Conservation (phyloP, 2,888 invertebrate genomes). For the Timandra comae region DNA sequence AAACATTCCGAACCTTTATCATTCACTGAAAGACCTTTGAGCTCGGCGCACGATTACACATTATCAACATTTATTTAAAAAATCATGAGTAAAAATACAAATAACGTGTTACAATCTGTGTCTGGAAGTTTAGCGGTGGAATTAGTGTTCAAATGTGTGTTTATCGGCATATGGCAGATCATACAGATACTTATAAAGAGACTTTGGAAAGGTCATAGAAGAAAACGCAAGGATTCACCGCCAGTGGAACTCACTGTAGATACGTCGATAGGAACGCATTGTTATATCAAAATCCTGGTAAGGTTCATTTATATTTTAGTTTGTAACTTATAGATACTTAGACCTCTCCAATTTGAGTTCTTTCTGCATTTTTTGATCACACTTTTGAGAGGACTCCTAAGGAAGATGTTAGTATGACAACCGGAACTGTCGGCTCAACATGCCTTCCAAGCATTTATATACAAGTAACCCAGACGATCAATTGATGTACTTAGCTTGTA, state of each 20-base stretch:
- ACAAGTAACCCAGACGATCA: no score
- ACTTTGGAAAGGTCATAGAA: slow-evolving; percentile 60
- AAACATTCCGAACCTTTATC: slow-evolving; percentile 34
- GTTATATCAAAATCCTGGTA: slow-evolving; percentile 67
- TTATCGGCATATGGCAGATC: slow-evolving; percentile 59
- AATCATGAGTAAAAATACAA: no score
- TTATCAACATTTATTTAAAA: slow-evolving; percentile 9
- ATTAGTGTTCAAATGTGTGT: slow-evolving; percentile 47
- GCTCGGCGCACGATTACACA: slow-evolving; percentile 25
- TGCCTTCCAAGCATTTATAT: no score
- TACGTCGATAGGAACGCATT: slow-evolving; percentile 62
- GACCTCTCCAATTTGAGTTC: background rate
- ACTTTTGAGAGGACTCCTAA: no score
- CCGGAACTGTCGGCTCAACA: no score
- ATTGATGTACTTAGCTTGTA: no score
- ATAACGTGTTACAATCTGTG: slow-evolving; percentile 50
- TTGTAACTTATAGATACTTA: background rate
- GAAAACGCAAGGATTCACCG: slow-evolving; percentile 39
- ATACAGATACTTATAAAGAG: slow-evolving; percentile 47
- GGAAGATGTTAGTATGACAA: no score
- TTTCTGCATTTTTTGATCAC: no score
- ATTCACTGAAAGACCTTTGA: slow-evolving; percentile 42
- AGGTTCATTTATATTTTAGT: slow-evolving; percentile 14
- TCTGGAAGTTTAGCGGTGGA: slow-evolving; percentile 60
- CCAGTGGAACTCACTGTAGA: slow-evolving; percentile 59